These are phyloP conservation scores for Tachyglossus aculeatus DNA, from an alignment of 2,797 vertebrate genomes.

Conservation along the genomic window DNA sequence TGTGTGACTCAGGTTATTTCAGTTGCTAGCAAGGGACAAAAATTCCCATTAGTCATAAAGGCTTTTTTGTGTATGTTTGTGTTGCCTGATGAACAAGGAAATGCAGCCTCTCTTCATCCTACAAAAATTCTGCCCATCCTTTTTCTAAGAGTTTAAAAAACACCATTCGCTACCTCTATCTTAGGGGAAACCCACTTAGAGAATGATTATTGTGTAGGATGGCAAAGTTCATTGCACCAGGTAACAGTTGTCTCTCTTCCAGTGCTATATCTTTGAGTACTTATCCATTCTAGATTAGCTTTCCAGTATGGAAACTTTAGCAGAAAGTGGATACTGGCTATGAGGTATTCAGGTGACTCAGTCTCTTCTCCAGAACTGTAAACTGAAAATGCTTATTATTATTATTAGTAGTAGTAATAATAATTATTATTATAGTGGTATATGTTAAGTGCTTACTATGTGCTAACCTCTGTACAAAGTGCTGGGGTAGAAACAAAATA, in stretches of 20 bases:
- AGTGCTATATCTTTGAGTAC: conserved; percentile 18
- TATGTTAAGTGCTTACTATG: too few species aligned
- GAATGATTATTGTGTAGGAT: conserved; percentile 23
- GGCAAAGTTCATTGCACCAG: conserved; percentile 31
- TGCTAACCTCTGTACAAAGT: too few species aligned
- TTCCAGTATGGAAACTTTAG: conserved; percentile 3
- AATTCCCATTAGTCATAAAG: conserved; percentile 13
- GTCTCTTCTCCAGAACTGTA: conserved; percentile 17
- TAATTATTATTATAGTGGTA: too few species aligned
- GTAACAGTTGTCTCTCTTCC: conserved; percentile 9
- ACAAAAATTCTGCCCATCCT: neutral
- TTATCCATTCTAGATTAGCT: too few species aligned
- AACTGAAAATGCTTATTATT: too few species aligned
- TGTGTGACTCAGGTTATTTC: conserved; percentile 8
- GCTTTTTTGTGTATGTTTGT: neutral
- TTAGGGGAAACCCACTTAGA: conserved; percentile 31
- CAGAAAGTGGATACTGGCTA: conserved; percentile 34
- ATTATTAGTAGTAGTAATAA: too few species aligned
- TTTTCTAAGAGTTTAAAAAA: conserved; percentile 5
- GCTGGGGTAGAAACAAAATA: too few species aligned
- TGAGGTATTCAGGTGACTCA: conserved; percentile 31
- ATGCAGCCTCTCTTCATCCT: neutral
- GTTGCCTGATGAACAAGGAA: conserved; percentile 12
- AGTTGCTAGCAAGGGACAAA: neutral
- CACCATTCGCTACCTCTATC: conserved; percentile 13